Base-by-base conservation (phyloP, 2,888 invertebrate genomes). In the Gymnoscelis rufifasciata region DNA sequence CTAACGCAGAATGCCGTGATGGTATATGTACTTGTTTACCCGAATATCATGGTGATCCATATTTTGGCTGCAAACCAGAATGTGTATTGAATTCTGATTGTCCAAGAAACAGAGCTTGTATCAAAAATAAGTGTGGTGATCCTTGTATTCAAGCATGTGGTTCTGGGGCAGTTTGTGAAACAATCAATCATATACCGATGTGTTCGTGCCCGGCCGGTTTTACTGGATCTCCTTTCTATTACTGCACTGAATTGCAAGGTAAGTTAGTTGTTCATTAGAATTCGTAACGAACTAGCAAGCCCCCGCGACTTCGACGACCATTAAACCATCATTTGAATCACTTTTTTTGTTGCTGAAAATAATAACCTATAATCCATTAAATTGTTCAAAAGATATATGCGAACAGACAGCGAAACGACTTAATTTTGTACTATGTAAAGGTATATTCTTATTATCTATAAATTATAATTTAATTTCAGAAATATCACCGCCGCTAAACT, bases 51-150 rank as follows among this genome's bases (percentile, higher is more conserved):
- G 95, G 95, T 11, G 92, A 94, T 75, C 94, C 95, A 8, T 92
- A 92, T 64, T 78, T 90, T 40, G 92, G 92, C 39, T 95, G 95
- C 68, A 90, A 93, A 54, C 95, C 95, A 0, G 95, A 95, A 82
- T 95, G 95, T 74, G 89, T 94, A 27, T 83, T 93, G 3, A 95
- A 93, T 71, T 90, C 91, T 0, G 94, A 95, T 57, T 95, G 95
- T 64, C 68, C 91, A 0, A 79, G 90, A 51, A 83, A 92, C 60
- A 91, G 83, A 61, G 93, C 95, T 31, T 96, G 96, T 70, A 88
- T 93, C 24, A 90, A 89, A 56, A 92, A 92, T 60, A 94, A 93
- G 78, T 95, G 95, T 69, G 74, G 73, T 12, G 91, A 95, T 76
- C 94, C 95, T 8, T 95, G 95, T 62, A 76, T 89, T 29, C 92